These are phyloP conservation scores for Pandemis cinnamomeana DNA, from an alignment of 2,888 invertebrate species.

Conservation along the genomic window DNA sequence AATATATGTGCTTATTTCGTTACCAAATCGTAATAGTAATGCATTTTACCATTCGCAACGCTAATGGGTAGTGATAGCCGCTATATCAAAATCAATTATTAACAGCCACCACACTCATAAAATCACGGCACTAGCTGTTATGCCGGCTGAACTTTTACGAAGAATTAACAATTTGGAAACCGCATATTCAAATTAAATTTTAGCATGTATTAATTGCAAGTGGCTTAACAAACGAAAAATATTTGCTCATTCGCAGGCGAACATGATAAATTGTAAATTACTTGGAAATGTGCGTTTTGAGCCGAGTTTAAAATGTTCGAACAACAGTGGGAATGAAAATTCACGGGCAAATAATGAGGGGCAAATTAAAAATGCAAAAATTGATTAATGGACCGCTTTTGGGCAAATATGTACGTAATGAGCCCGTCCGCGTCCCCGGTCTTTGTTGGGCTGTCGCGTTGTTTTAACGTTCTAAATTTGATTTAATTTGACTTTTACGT, in stretches of 20 bases:
- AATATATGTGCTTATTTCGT: background rate
- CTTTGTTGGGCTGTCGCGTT: slow-evolving; percentile 48
- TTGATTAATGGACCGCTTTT: slow-evolving; percentile 80
- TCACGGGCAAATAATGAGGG: slow-evolving; percentile 81
- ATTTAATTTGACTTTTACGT: no score
- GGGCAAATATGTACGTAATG: slow-evolving; percentile 76
- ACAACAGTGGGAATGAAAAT: slow-evolving; percentile 75
- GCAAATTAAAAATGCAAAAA: slow-evolving; percentile 83
- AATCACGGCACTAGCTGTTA: slow-evolving; percentile 29
- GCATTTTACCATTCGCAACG: slow-evolving; percentile 5
- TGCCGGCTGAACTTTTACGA: slow-evolving; percentile 56
- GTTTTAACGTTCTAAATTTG: slow-evolving; percentile 30
- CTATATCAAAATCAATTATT: slow-evolving; percentile 24
- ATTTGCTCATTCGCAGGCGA: slow-evolving; percentile 80
- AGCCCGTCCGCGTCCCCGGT: slow-evolving; percentile 50
- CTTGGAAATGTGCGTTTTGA: slow-evolving; percentile 78
- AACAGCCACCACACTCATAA: slow-evolving; percentile 26
- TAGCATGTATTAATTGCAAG: slow-evolving; percentile 78
- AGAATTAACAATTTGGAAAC: slow-evolving; percentile 60
- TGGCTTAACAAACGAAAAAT: slow-evolving; percentile 78
- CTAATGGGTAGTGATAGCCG: background rate
- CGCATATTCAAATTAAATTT: slow-evolving; percentile 69
- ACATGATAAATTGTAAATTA: slow-evolving; percentile 83
- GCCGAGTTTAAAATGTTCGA: slow-evolving; percentile 71
- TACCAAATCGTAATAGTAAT: slow-evolving; percentile 9